phyloP scores from a whole-genome alignment of 2,113 vertebrate species.

The Neofelis nebulosa region DNA sequence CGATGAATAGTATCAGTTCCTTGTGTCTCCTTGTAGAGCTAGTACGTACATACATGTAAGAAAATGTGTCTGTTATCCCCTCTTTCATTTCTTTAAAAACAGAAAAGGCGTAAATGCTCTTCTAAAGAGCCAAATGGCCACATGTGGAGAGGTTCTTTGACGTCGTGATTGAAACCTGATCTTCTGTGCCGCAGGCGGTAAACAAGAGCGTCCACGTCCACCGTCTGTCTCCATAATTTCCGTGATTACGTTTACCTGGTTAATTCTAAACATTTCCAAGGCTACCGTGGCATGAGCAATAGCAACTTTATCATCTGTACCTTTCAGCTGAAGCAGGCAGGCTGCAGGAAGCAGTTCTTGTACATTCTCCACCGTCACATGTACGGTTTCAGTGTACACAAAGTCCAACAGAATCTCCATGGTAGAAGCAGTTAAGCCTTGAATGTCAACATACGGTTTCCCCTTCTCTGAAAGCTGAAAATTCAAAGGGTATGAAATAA shows the following conservation, averaged over 20 bases:
- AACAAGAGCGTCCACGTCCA: not conserved
- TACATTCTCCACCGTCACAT: conserved; percentile 98
- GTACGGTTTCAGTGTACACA: conserved; percentile 98
- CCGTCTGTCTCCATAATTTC: not conserved
- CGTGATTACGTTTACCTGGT: not conserved
- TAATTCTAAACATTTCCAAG: not conserved
- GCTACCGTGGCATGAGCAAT: not conserved
- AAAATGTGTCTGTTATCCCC: not conserved
- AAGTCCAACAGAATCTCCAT: conserved; percentile 99
- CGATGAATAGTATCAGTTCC: not conserved
- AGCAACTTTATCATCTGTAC: conserved; percentile 79
- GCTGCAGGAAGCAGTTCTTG: conserved; percentile 97
- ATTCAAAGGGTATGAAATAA: conserved; percentile 46
- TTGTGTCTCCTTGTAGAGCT: not conserved
- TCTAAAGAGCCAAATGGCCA: not conserved
- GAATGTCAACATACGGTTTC: conserved; percentile 98
- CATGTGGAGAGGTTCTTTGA: not conserved
- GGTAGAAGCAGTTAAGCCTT: conserved; percentile 96
- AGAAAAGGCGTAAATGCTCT: not conserved
- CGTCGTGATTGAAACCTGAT: not conserved
- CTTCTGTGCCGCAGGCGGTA: not conserved
- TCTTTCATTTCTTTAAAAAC: not conserved
- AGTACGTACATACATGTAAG: not conserved
- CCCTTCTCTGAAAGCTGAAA: conserved; percentile 96
- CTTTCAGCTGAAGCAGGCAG: conserved; percentile 98